Evolutionary conservation across 1,140 invertebrate genomes (phyloP), one percentile per base, ranked within the genome.

Genomic region (Cotesia typhae): DNA sequence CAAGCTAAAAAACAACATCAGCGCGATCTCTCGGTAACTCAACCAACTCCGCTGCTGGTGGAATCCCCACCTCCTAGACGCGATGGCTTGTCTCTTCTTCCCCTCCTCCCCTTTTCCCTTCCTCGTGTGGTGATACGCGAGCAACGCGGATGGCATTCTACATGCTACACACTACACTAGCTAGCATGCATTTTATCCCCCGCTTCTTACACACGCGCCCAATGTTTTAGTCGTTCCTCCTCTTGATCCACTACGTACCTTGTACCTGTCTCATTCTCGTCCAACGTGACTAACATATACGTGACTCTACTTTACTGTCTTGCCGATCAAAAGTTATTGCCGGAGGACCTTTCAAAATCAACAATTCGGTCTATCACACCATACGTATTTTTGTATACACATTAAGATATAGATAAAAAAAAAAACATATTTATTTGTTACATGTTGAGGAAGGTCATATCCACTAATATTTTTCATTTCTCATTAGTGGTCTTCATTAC

Each of bases 21-120:
- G 82, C 85, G 84, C 85, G 79, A 87, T 87, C 86, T 86, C 74
- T 80, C 83, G 85, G 81, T 77, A 72, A 74, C 75, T 82, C 79
- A 74, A 68, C 37, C 53, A 85, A 84, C 75, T 76, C 75, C 69
- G 76, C 75, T 68, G 72, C 71, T 73, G 71, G 75, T 77, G 28
- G 28, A 28, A 76, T 77, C 77, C 76, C 77, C 76, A 67, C 75
- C 70, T 55, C 55, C 67, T 67, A 9, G 55, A 7, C 14, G 55
- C 66, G 67, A 51, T 60, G 61, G 37, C 67, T 47, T 17, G 64
- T 47, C 68, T 65, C 68, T 61, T 61, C n/a, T 67, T 53, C 64
- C 63, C 53, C 60, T 36, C 67, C 70, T 28, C 69, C 38, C 60
- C 57, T 59, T 70, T 38, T 35, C 6, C 38, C 10, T 7, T 36